These are phyloP conservation scores for Heliothis subflexa DNA, from an alignment of 1,140 invertebrate species.

Conservation along the genomic window DNA sequence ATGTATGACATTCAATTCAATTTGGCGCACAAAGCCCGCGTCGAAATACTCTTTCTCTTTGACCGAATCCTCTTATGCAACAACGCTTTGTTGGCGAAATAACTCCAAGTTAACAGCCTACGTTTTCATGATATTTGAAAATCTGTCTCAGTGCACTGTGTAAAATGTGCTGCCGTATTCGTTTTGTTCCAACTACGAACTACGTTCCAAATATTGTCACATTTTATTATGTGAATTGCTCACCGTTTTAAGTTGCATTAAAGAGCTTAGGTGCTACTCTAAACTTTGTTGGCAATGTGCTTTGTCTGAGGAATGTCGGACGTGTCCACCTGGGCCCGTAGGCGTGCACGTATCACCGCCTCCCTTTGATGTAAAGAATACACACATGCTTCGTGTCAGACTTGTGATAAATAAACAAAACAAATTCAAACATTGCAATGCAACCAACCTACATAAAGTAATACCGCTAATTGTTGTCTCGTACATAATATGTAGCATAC, in stretches of 20 bases:
- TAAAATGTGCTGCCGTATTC: conserved; percentile 3
- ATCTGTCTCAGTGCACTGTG: conserved; percentile 3
- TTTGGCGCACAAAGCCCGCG: conserved; percentile 79
- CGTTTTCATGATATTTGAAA: conserved; percentile 33
- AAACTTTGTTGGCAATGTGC: conserved; percentile 68
- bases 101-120: conserved; percentile 39
- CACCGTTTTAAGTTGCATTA: neutral
- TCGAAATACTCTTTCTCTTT: conserved; percentile 83
- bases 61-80: conserved; percentile 78
- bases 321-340: conserved; percentile 73
- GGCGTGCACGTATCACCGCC: conserved; percentile 61
- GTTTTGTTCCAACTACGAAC: neutral
- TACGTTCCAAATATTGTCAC: neutral
- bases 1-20: conserved; percentile 84
- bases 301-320: conserved; percentile 64
- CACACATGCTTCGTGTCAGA: conserved; percentile 45
- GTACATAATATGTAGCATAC: conserved; percentile 19
- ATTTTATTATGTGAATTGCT: neutral
- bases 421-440: conserved; percentile 47
- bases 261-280: conserved; percentile 26
- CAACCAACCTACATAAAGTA: conserved; percentile 60
- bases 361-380: conserved; percentile 60
- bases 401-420: conserved; percentile 55
- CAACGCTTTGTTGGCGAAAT: conserved; percentile 78
- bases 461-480: conserved; percentile 51